Conservation (phyloP, 2,797 vertebrate species). For the Chelidonichthys spinosus region DNA sequence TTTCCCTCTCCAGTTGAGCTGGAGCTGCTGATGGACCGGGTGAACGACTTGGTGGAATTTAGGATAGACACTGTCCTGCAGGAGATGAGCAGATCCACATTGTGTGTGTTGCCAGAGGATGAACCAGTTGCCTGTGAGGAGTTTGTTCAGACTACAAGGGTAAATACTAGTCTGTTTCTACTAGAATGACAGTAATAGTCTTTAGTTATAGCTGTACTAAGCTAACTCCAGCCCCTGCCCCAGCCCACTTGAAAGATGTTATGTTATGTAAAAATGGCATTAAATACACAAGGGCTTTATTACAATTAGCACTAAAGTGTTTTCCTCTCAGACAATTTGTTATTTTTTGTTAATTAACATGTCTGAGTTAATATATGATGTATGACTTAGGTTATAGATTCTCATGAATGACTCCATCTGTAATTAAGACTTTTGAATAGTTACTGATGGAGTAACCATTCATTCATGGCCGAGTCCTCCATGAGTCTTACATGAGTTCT, state of each 20-base stretch:
- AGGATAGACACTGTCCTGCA: conserved; percentile 90
- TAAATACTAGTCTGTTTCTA: conserved; percentile 53
- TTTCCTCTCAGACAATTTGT: background rate
- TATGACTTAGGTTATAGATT: too few relatives aligned
- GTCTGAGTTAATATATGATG: too few relatives aligned
- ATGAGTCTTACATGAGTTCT: too few relatives aligned
- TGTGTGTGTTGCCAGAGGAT: conserved; percentile 90
- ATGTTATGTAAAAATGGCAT: background rate
- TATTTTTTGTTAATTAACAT: background rate
- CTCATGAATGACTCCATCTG: too few relatives aligned
- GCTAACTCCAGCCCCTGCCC: background rate
- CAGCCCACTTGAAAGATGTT: conserved; percentile 1
- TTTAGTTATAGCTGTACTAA: background rate
- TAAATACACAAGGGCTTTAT: background rate
- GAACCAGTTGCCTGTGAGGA: conserved; percentile 89
- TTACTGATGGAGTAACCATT: too few relatives aligned
- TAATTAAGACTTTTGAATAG: too few relatives aligned
- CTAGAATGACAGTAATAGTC: background rate
- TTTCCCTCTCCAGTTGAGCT: conserved; percentile 82
- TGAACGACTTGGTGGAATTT: conserved; percentile 92
- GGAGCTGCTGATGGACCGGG: conserved; percentile 89
- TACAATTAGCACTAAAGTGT: background rate
- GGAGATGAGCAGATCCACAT: conserved; percentile 86
- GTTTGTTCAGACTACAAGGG: conserved; percentile 92
- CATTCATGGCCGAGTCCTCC: too few relatives aligned